These are phyloP conservation scores for Cetoscarus ocellatus DNA, from an alignment of 2,797 vertebrate species.

Conservation along the genomic window DNA sequence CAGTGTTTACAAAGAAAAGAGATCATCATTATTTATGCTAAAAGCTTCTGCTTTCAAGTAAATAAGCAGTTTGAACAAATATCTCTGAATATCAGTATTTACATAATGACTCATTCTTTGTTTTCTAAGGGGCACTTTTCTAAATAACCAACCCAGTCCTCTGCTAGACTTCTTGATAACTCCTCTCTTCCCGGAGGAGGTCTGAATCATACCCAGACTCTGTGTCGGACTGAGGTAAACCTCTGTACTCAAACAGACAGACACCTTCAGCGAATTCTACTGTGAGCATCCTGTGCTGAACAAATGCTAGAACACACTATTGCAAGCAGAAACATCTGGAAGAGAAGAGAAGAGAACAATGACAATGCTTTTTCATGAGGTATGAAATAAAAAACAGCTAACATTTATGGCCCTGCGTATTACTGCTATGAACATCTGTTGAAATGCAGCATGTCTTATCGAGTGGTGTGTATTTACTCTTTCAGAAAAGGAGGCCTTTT, in stretches of 20 bases:
- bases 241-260: conserved; percentile 21
- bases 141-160: conserved; percentile 11
- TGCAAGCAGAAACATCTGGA: too few species aligned
- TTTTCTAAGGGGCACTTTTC: conserved; percentile 36
- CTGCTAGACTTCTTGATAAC: conserved; percentile 31
- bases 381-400: too few species aligned
- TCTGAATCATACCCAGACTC: conserved; percentile 39
- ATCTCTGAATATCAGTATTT: conserved; percentile 42
- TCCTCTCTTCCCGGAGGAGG: conserved; percentile 33
- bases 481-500: too few species aligned
- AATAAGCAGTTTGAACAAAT: conserved; percentile 27
- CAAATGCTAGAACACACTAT: too few species aligned
- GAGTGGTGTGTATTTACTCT: too few species aligned
- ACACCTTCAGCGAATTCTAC: not conserved
- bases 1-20: conserved; percentile 14
- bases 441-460: too few species aligned
- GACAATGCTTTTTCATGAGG: too few species aligned
- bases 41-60: conserved; percentile 16
- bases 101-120: conserved; percentile 37
- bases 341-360: too few species aligned
- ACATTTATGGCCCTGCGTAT: too few species aligned
- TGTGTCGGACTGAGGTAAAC: conserved; percentile 39
- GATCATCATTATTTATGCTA: conserved; percentile 10
- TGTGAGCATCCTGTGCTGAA: too few species aligned
- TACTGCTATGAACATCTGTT: too few species aligned